Evolutionary conservation across 2,797 vertebrate species (phyloP).

Genomic region (Coracias cyanogaster): DNA sequence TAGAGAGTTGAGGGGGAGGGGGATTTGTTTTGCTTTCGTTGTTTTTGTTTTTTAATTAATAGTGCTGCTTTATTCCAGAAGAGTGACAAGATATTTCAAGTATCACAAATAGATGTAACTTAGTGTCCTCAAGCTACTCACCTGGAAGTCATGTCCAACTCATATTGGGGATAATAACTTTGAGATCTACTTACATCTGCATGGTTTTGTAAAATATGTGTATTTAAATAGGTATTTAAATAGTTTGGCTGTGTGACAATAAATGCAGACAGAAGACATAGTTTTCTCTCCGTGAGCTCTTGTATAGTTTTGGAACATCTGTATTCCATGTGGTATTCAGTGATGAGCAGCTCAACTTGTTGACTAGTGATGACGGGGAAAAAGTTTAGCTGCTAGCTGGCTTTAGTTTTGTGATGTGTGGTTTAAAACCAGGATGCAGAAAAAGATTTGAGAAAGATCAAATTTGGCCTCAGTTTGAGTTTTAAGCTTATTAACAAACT

Average conservation of each 20-base stretch:
- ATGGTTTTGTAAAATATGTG: background rate
- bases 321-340: background rate
- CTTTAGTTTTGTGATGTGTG: background rate
- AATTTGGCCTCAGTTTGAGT: background rate
- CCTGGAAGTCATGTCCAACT: background rate
- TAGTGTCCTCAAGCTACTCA: background rate
- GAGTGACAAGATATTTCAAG: background rate
- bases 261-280: background rate
- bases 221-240: background rate
- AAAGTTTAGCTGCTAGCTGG: background rate
- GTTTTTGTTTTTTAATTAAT: background rate
- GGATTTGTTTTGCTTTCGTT: background rate
- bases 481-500: background rate
- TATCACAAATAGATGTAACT: background rate
- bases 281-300: background rate
- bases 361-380: background rate
- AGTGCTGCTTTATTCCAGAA: background rate
- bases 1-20: no score
- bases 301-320: background rate
- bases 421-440: background rate
- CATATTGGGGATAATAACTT: accelerated
- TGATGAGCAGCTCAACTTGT: background rate
- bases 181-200: background rate
- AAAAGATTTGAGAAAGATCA: background rate
- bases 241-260: background rate